Percentiles rank a stretch among this genome's conserved stretches.
These are phyloP conservation scores for Mergus octosetaceus DNA, from an alignment of 2,797 vertebrate genomes.

Conservation along the genomic window DNA sequence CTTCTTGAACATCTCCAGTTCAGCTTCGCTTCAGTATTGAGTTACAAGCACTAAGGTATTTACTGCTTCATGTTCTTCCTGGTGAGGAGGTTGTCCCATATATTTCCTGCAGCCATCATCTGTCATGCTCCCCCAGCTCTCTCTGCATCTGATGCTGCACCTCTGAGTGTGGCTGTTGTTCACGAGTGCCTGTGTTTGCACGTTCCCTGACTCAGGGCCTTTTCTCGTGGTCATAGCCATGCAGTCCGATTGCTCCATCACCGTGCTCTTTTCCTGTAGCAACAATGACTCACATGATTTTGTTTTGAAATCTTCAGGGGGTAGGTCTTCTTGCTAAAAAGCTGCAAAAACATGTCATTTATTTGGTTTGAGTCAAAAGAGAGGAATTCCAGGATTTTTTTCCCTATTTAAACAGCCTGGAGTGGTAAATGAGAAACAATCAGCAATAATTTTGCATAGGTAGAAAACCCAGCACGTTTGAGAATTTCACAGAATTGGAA, in stretches of 20 bases:
- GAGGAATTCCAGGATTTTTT: neutral
- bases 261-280: neutral
- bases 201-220: constrained; percentile 40
- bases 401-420: neutral
- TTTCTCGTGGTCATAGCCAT: constrained; percentile 36
- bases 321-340: neutral
- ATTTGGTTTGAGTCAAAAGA: neutral
- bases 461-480: neutral
- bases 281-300: neutral
- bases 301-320: neutral
- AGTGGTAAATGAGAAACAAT: neutral
- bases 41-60: neutral
- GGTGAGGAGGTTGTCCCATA: neutral
- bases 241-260: constrained; percentile 42
- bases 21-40: neutral
- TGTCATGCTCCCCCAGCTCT: neutral
- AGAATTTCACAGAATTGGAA: neutral
- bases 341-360: neutral
- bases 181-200: constrained; percentile 4
- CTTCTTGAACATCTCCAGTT: neutral
- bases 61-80: neutral
- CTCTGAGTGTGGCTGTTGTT: constrained; percentile 62
- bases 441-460: neutral
- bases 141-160: neutral
- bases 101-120: neutral